A percentile compares a stretch with the other conserved stretches of the same genome.
These are phyloP conservation scores for Aporrectodea caliginosa DNA, from an alignment of 1,140 invertebrate genomes.

Conservation along the genomic window DNA sequence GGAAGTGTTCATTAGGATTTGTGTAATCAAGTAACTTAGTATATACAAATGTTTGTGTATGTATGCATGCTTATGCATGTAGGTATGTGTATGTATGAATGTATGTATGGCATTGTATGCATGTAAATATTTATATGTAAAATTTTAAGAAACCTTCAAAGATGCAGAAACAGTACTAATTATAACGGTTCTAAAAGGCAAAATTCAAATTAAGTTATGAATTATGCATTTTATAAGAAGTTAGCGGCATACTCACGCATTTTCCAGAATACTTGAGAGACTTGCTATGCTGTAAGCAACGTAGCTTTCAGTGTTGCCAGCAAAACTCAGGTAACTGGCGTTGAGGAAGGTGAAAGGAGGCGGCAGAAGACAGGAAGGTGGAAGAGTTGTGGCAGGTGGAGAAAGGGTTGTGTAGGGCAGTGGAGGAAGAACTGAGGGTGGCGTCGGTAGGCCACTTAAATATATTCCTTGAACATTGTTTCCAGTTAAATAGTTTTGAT, in stretches of 20 bases:
- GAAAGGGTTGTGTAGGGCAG: conserved; percentile 22
- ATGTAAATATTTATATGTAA: too few species aligned
- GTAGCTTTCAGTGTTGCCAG: conserved; percentile 17
- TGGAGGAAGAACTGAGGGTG: conserved; percentile 5
- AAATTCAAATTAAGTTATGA: too few species aligned
- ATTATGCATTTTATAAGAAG: too few species aligned
- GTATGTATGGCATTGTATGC: too few species aligned
- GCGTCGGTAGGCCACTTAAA: conserved; percentile 27
- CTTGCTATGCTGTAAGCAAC: conserved; percentile 14
- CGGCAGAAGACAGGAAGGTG: conserved; percentile 15
- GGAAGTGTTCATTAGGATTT: too few species aligned
- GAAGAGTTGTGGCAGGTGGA: conserved; percentile 15
- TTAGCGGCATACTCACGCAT: conserved; percentile 27
- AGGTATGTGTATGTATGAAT: too few species aligned
- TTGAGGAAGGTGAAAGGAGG: neutral
- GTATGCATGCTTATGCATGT: too few species aligned
- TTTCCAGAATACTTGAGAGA: conserved; percentile 9
- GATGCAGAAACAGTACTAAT: too few species aligned
- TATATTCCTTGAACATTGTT: conserved; percentile 14
- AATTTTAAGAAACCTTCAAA: too few species aligned
- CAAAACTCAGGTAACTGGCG: conserved; percentile 3
- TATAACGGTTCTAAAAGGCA: too few species aligned
- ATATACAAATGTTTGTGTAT: too few species aligned
- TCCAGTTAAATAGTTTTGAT: neutral
- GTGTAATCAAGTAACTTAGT: too few species aligned